Evolutionary conservation across 2,113 vertebrate genomes (phyloP), one percentile per base, ranked within the genome.

Genomic region (Cynopterus brachyotis): DNA sequence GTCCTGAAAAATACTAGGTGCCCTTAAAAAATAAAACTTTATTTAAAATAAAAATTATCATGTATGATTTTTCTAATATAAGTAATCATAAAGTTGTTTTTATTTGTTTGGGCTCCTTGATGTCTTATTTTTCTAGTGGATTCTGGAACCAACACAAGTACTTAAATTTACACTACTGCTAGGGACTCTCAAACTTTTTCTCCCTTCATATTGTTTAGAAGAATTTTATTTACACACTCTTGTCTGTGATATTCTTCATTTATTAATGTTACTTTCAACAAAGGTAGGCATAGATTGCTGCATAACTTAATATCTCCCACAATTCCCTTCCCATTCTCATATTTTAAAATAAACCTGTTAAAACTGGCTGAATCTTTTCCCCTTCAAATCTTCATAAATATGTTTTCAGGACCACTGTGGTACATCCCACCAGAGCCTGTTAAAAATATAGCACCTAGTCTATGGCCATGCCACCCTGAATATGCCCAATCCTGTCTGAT

Each of bases 91-190:
- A 3, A 91, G 2, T 32, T 69, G 6, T 42, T 50, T 95, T n/a
- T n/a, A 30, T 95, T 95, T 4, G 1, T 73, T 62, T n/a, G 3
- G 30, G 37, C 19, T 40, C 0, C 19, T 75, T 93, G 22, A 57
- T 72, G 3, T 0, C 2, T 95, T 42, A 2, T 82, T 96, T 13
- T 91, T 79, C 55, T 79, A 2, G 5, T 66, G 20, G 2, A 30
- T 12, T 93, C 9, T 42, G 85, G 59, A 91, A 90, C 28, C 32
- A 96, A 81, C 90, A 85, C 0, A 75, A 24, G 30, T 96, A 94
- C 24, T 59, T 73, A 3, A 2, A 0, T 79, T 85, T 95, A 53
- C 2, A 67, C 1, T 28, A 9, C 55, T 26, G 11, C 17, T 64
- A 24, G 37, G 3, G 30, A 80, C 19, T 53, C 8, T 76, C 35